phyloP scores from a whole-genome alignment of 2,888 invertebrate genomes.

The Saturnia pavonia region DNA sequence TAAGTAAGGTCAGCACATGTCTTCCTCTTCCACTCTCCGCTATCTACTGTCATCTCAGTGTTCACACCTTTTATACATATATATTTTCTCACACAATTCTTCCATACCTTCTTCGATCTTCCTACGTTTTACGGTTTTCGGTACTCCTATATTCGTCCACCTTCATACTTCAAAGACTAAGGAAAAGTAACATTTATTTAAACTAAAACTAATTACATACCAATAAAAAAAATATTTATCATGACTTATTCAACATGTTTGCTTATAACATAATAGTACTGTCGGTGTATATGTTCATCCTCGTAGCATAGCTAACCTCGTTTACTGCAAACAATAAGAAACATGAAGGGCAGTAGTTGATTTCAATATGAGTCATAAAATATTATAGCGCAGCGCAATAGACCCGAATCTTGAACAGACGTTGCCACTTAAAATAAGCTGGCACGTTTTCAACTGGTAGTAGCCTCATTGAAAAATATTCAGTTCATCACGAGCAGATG shows the following conservation, averaged over 20 bases:
- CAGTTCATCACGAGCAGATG: slow-evolving; percentile 80
- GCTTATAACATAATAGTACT: neutral
- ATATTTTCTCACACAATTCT: no score
- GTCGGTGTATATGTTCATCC: neutral
- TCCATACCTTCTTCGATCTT: no score
- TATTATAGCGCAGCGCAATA: slow-evolving; percentile 59
- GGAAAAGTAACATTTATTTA: no score
- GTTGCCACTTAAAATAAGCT: slow-evolving; percentile 79
- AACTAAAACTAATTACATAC: no score
- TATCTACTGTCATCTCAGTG: no score
- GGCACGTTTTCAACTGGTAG: slow-evolving; percentile 78
- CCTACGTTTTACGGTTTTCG: no score
- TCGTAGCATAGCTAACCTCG: neutral
- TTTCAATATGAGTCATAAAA: slow-evolving; percentile 59
- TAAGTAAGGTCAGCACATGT: no score
- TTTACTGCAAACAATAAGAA: slow-evolving; percentile 21
- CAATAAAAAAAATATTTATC: no score
- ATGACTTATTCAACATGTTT: neutral
- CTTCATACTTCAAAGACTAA: no score
- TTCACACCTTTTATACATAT: no score
- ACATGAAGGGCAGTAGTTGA: slow-evolving; percentile 41
- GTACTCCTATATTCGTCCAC: no score
- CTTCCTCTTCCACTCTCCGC: no score
- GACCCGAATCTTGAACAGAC: slow-evolving; percentile 73
- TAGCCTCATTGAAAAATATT: slow-evolving; percentile 78